Conservation (phyloP, 2,113 vertebrate genomes). For the Brachypteracias leptosomus region DNA sequence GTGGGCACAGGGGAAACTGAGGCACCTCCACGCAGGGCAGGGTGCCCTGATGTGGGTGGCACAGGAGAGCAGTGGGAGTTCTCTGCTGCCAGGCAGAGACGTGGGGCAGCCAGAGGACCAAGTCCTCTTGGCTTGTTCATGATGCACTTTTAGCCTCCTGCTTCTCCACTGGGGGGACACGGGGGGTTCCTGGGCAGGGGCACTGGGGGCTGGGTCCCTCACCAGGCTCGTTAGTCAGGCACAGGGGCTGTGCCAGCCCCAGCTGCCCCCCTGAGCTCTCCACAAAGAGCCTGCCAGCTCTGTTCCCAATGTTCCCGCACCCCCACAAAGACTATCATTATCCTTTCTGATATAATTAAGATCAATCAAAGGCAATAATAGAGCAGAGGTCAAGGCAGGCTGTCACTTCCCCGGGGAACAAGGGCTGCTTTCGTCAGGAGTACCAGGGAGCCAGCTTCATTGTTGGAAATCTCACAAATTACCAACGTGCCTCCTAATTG, state of each 20-base stretch:
- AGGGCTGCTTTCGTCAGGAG: slow-evolving; percentile 8
- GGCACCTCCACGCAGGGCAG: too few species aligned
- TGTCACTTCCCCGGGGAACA: not conserved
- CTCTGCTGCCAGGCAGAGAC: not conserved
- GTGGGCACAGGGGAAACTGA: too few species aligned
- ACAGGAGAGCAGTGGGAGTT: too few species aligned
- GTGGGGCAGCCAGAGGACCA: fast-evolving
- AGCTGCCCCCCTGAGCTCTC: not conserved
- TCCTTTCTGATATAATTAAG: slow-evolving; percentile 37
- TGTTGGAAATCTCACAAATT: slow-evolving; percentile 16
- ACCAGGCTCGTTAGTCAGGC: fast-evolving
- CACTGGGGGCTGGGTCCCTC: not conserved
- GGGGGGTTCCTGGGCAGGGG: not conserved
- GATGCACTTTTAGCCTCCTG: fast-evolving
- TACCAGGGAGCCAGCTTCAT: not conserved
- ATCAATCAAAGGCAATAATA: slow-evolving; percentile 31
- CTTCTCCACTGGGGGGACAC: fast-evolving
- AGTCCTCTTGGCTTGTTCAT: not conserved
- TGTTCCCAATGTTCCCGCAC: not conserved
- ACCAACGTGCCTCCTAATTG: not conserved
- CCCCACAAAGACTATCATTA: slow-evolving; percentile 4
- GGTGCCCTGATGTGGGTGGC: too few species aligned
- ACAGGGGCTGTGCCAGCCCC: not conserved
- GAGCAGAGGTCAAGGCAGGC: slow-evolving; percentile 29
- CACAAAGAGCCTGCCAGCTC: not conserved